Conservation (phyloP, 2,113 vertebrate genomes). For the Myotis yumanensis region DNA sequence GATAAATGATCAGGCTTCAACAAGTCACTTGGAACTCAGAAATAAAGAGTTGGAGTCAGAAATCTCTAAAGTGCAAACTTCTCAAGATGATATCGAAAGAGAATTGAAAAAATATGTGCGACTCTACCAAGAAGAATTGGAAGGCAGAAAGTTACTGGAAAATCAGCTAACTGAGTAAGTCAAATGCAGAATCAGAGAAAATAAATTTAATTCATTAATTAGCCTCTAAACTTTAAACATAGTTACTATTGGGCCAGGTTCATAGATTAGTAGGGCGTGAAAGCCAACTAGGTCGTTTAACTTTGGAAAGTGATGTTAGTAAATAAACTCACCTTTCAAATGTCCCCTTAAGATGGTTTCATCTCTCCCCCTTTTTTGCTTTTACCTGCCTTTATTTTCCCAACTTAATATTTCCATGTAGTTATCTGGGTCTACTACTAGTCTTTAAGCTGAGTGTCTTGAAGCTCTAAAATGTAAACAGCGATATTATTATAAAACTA, state of each 20-base stretch:
- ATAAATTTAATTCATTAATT: background rate
- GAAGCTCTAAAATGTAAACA: background rate
- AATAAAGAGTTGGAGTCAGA: conserved; percentile 30
- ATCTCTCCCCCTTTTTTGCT: background rate
- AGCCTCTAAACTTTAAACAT: background rate
- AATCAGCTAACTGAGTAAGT: conserved; percentile 91
- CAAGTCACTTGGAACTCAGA: conserved; percentile 87
- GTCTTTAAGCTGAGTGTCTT: background rate
- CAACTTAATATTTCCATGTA: background rate
- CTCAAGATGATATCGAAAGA: no score
- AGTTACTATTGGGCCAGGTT: no score
- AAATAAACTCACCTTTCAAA: no score
- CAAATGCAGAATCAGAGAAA: background rate
- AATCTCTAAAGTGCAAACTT: no score
- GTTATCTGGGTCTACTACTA: no score
- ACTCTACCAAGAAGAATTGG: conserved; percentile 89
- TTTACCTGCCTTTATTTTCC: background rate
- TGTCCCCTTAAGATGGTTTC: no score
- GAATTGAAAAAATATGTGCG: conserved; percentile 86
- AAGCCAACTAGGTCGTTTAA: no score
- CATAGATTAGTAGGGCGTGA: no score
- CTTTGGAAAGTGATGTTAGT: no score
- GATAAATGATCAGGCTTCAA: conserved; percentile 83
- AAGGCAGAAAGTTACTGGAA: conserved; percentile 84
- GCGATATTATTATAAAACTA: no score